Base-by-base conservation (phyloP, 2,888 invertebrate genomes). In the Caenorhabditis macrosperma region DNA sequence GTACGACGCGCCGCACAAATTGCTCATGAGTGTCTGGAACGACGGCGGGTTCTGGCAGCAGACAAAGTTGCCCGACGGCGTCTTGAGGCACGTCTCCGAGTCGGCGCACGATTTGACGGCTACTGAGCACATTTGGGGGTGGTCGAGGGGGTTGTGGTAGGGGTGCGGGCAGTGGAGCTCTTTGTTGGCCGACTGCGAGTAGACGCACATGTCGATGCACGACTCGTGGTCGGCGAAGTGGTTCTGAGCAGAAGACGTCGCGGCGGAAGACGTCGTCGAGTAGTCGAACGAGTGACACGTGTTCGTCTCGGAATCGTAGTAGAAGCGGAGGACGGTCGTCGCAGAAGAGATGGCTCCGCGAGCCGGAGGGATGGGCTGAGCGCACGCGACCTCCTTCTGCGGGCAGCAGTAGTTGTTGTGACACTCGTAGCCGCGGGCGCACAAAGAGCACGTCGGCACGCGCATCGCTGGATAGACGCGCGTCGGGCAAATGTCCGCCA, bases 41-140 rank as follows among this genome's bases (percentile, higher is more conserved):
- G 80, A 71, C 33, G 76, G 59, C 24, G 82, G 76, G 52, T 59
- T 48, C 15, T 68, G 64, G 54, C 84, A 84, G 33, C 84, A 84
- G n/a, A 84, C 74, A 24, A 22, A 60, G 10, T 10, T 33, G 5
- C 78, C 80, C 9, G 60, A 60, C 9, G 52, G 22, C 12, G 80
- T 59, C 30, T 68, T 59, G 7, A 80, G 41, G 33, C 82, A 82
- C 9, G 68, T 60, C 35, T 82, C 82, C 4, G 75, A 44, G 22
- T 79, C 84, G 50, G 75, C 63, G 50, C 87, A 87, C 2, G 84
- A 83, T 20, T 84, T 82, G n/a, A 80, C 77, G 28, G 61, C 57
- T 0, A 76, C 54, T 20, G 81, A 77, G 67, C 87, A 87, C 46
- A 84, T 78, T 69, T 87, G 85, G 6, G 85, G 86, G 69, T 82